Evolutionary conservation across 2,113 vertebrate species (phyloP).

Genomic region (Lynx canadensis): DNA sequence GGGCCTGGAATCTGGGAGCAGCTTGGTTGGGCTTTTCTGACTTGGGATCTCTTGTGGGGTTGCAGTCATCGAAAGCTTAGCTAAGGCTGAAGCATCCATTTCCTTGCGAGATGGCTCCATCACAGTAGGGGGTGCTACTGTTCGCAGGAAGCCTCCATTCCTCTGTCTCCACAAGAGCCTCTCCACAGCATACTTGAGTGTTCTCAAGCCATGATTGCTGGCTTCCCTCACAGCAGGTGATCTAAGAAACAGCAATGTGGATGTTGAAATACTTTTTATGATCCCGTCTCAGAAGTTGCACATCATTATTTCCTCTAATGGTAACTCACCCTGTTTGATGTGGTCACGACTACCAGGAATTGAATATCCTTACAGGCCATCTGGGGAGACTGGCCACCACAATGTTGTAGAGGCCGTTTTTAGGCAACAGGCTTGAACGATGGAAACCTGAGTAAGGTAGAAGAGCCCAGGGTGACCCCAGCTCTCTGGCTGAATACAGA

Average conservation of each 20-base stretch:
- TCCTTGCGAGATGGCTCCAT: not conserved
- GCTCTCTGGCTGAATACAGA: not conserved
- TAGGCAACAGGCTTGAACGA: not conserved
- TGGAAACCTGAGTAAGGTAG: not conserved
- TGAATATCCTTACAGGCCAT: not conserved
- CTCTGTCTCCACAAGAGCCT: not conserved
- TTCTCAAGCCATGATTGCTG: not conserved
- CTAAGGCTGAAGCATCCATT: not conserved
- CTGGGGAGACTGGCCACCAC: not conserved
- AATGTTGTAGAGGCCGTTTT: not conserved
- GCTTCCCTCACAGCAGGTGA: not conserved
- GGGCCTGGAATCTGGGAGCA: not conserved
- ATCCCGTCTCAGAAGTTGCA: not conserved
- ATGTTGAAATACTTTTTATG: not conserved
- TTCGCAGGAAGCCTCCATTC: not conserved
- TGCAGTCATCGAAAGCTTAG: not conserved
- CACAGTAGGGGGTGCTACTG: not conserved
- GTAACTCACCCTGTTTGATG: not conserved
- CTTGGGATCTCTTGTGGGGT: not conserved
- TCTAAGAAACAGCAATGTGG: not conserved
- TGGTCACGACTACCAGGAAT: not conserved
- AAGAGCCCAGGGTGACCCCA: not conserved
- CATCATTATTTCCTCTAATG: not conserved
- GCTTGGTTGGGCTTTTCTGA: not conserved
- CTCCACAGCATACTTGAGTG: not conserved